Evolutionary conservation across 2,113 vertebrate genomes (phyloP), one percentile per base, ranked within the genome.

Genomic region (Reinhardtius hippoglossoides): DNA sequence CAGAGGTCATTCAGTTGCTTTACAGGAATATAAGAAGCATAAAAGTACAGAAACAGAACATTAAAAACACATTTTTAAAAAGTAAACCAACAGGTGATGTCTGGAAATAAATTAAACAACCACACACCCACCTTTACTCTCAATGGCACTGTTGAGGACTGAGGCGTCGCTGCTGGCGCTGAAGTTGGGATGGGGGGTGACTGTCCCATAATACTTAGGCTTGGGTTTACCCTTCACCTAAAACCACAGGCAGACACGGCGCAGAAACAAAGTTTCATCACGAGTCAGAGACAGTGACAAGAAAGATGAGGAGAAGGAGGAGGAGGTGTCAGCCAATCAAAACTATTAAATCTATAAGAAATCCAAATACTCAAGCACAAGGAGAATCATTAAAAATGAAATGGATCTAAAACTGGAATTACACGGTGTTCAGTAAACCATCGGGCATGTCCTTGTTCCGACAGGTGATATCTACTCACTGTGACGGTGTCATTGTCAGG

Each of bases 91-190:
- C 31, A 31, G 31, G 6, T 31, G 0, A 7, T 31, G 6, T 31
- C 6, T 31, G 35, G 35, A 37, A 2, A 9, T 37, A 2, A 37
- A 9, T 2, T 37, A 18, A 23, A 24, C 10, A 23, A 3, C 0
- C 54, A 57, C 14, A 63, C 14, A 68, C 63, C 55, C 85, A 97
- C 97, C 95, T 94, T 95, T 96, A 37, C 88, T 91, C 13, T 92
- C 88, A 27, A 98, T 95, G 59, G 96, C 96, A 44, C 89, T 95
- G 63, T 96, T 90, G 64, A 99, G 89, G 65, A 93, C 88, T 4
- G 55, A 64, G 27, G 93, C 96, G 91, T 98, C 97, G 1, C 81
- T 75, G 37, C 94, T 94, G 23, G 95, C 95, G 61, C 91, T 91
- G 52, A 98, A 98, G 80, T 81, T 85, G 0, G 95, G 95, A 18